phyloP scores from a whole-genome alignment of 2,797 vertebrate species.

The Chlorospingus flavigularis region DNA sequence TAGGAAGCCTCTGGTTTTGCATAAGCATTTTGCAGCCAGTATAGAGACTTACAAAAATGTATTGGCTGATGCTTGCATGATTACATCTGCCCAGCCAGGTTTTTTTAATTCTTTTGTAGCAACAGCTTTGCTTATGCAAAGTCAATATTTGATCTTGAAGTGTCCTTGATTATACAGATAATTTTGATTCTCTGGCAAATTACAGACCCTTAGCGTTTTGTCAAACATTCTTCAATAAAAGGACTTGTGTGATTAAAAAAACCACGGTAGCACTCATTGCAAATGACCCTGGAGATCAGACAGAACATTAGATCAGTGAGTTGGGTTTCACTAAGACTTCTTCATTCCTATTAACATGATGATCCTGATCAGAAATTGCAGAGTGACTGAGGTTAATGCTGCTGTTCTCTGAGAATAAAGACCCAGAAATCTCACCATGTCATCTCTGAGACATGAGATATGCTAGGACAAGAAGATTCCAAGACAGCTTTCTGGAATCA shows the following conservation, averaged over 20 bases:
- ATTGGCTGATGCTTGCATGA: not conserved
- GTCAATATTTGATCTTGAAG: not conserved
- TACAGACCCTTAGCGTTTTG: conserved; percentile 5
- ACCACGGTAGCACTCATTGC: accelerated
- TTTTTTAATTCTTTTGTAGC: not conserved
- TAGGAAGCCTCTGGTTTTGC: conserved; percentile 53
- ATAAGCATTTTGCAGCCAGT: conserved; percentile 26
- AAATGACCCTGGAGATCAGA: conserved; percentile 2
- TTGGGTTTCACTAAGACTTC: not conserved
- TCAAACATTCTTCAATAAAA: not conserved
- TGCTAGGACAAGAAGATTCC: not conserved
- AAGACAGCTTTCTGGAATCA: not conserved
- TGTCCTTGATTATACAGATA: not conserved
- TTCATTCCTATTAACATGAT: not conserved
- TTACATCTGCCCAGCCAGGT: not conserved
- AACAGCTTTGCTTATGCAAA: not conserved
- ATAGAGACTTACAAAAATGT: conserved; percentile 4
- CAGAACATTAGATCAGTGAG: not conserved
- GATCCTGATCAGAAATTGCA: not conserved
- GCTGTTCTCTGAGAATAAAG: not conserved
- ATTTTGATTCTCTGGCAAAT: conserved; percentile 12
- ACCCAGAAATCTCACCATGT: not conserved
- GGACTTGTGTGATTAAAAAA: not conserved
- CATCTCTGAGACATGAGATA: not conserved
- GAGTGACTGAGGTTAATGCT: not conserved